Conservation (phyloP, 2,113 vertebrate species). For the Indri indri region DNA sequence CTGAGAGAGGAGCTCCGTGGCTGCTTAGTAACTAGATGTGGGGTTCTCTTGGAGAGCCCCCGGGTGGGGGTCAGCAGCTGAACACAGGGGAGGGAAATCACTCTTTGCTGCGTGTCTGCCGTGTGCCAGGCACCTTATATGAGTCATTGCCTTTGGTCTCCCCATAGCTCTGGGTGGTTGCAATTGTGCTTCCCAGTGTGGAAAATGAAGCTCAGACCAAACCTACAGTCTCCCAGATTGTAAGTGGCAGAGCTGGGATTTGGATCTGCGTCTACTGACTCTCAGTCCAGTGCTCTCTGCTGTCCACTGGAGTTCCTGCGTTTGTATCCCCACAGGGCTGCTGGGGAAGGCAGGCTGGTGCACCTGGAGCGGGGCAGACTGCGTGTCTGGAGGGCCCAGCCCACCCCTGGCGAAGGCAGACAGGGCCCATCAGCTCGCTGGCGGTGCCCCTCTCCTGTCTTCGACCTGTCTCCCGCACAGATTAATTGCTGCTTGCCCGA, state of each 20-base stretch:
- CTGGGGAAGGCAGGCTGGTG: background rate
- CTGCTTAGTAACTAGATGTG: background rate
- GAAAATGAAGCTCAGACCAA: background rate
- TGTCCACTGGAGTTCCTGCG: fast-evolving
- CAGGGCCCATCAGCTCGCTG: background rate
- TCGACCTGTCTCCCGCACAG: background rate
- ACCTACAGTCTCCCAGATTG: background rate
- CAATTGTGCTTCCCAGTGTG: background rate
- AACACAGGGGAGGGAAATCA: background rate
- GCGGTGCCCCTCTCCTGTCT: background rate
- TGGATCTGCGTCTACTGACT: background rate
- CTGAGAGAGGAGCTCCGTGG: background rate
- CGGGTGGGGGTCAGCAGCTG: background rate
- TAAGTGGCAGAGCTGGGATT: background rate
- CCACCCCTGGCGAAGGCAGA: background rate
- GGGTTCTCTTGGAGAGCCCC: background rate
- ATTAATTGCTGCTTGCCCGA: constrained; percentile 32
- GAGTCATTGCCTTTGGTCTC: background rate
- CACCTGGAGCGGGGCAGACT: background rate
- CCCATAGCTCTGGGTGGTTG: background rate
- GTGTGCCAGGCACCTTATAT: fast-evolving
- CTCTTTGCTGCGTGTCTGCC: fast-evolving
- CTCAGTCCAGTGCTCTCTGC: background rate
- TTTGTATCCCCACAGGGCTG: background rate
- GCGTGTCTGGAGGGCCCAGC: background rate